Evolutionary conservation across 2,113 vertebrate species (phyloP).

Genomic region (Thermophis baileyi): DNA sequence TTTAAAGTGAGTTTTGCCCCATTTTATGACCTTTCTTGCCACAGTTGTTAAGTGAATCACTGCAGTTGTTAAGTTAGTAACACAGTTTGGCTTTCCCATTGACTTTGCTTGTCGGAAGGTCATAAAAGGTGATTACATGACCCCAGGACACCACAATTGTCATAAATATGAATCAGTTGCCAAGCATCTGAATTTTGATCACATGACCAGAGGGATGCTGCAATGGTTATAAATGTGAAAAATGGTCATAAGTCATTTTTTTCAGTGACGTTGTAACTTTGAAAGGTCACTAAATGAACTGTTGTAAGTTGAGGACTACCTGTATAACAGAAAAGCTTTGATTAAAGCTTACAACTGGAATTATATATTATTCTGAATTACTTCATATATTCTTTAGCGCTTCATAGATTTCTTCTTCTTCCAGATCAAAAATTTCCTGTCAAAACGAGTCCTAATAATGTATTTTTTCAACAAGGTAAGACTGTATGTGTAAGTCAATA

Average conservation of each 20-base stretch:
- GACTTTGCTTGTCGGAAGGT: background rate
- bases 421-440: constrained; percentile 90
- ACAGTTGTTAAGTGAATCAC: background rate
- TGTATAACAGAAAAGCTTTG: background rate
- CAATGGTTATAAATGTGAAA: background rate
- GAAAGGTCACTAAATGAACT: background rate
- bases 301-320: background rate
- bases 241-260: background rate
- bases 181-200: background rate
- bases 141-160: background rate
- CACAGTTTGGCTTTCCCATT: background rate
- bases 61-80: background rate
- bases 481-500: background rate
- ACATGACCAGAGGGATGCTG: background rate
- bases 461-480: constrained; percentile 99
- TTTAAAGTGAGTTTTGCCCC: background rate
- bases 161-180: background rate
- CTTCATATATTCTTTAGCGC: background rate
- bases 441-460: constrained; percentile 87
- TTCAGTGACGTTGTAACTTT: background rate
- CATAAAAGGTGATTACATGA: background rate
- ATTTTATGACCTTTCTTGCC: background rate
- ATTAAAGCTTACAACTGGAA: background rate
- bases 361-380: background rate
- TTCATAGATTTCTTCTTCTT: constrained; percentile 40